Conservation (phyloP, 2,113 vertebrate species). For the Nothocercus julius region DNA sequence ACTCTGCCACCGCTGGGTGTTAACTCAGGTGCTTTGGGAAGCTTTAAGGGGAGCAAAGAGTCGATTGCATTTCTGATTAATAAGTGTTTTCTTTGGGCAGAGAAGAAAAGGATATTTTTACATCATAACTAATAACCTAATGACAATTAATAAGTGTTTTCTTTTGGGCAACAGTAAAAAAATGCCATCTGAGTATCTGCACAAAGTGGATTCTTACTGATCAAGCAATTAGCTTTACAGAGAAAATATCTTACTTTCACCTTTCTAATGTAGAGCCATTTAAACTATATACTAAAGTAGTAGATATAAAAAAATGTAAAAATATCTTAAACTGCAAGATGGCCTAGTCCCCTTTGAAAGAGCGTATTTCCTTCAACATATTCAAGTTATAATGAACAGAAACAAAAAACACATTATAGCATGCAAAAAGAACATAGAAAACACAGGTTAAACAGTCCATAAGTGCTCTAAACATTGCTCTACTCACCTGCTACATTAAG, state of each 20-base stretch:
- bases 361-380: not conserved
- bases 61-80: not conserved
- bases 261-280: not conserved
- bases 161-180: not conserved
- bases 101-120: slow-evolving; percentile 43
- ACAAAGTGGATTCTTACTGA: not conserved
- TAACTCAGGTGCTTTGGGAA: not conserved
- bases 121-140: not conserved
- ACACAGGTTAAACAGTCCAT: not conserved
- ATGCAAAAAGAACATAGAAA: not conserved
- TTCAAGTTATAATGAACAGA: not conserved
- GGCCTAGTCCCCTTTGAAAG: not conserved
- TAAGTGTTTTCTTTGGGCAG: not conserved
- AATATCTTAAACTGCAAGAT: not conserved
- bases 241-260: not conserved
- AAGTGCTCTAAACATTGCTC: not conserved
- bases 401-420: not conserved
- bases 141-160: not conserved
- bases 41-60: not conserved
- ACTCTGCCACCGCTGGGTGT: not conserved
- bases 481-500: slow-evolving; percentile 94
- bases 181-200: not conserved
- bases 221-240: not conserved
- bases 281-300: not conserved
- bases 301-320: not conserved